Percentiles rank a stretch among this genome's conserved stretches.
These are phyloP conservation scores for Rhizomys pruinosus DNA, from an alignment of 2,113 vertebrate genomes.

Conservation along the genomic window DNA sequence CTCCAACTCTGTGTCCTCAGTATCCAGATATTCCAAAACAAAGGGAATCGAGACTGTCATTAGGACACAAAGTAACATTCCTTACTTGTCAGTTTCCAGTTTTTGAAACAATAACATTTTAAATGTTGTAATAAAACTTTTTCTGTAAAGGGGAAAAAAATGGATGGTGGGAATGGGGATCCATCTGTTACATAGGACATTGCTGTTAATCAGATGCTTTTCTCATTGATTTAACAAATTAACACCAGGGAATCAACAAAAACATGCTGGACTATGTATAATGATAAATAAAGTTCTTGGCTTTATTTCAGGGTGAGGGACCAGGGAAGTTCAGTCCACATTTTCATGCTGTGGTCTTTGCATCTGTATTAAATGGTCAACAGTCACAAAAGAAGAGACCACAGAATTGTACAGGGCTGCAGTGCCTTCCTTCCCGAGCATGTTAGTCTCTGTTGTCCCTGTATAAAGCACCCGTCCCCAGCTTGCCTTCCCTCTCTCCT, in stretches of 20 bases:
- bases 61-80: neutral
- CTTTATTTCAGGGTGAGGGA: slow-evolving; percentile 28
- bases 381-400: slow-evolving; percentile 3
- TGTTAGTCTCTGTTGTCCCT: neutral
- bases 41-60: neutral
- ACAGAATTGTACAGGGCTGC: rapidly evolving
- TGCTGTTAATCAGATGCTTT: neutral
- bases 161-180: neutral
- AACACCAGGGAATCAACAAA: neutral
- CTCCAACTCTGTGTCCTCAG: neutral
- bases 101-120: neutral
- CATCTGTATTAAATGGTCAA: neutral
- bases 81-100: too few species aligned
- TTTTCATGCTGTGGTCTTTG: slow-evolving; percentile 37
- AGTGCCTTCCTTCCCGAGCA: neutral
- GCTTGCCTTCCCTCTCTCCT: neutral
- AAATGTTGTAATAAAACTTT: neutral
- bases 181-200: neutral
- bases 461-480: neutral
- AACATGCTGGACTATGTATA: neutral
- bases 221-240: slow-evolving; percentile 6
- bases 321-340: too few species aligned
- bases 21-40: neutral
- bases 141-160: neutral
- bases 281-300: neutral